Percentiles rank a stretch among this genome's conserved stretches.
phyloP scores from a whole-genome alignment of 2,113 vertebrate genomes.

The Osmerus mordax region DNA sequence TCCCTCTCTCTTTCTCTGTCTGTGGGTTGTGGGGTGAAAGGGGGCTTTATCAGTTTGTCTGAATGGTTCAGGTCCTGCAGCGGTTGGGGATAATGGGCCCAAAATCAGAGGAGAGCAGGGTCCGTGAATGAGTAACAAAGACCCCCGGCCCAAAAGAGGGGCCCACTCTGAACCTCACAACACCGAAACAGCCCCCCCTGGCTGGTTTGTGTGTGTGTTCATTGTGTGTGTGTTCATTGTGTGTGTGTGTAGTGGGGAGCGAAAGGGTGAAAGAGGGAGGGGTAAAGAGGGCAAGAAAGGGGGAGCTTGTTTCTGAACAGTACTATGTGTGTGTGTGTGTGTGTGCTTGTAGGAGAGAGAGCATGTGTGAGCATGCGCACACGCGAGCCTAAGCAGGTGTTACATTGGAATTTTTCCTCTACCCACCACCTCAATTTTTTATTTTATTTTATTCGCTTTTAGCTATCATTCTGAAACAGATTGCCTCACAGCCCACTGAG shows the following conservation, averaged over 20 bases:
- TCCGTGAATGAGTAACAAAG: constrained; percentile 67
- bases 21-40: constrained; percentile 56
- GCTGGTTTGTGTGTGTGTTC: constrained; percentile 9
- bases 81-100: constrained; percentile 62
- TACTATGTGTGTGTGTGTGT: background rate
- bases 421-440: background rate
- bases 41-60: constrained; percentile 62
- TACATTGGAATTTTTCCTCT: constrained; percentile 42
- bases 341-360: constrained; percentile 4
- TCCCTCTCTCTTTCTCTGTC: constrained; percentile 29
- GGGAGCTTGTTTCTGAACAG: no score
- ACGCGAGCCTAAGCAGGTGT: constrained; percentile 53
- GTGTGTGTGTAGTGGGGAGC: background rate
- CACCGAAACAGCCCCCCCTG: constrained; percentile 42
- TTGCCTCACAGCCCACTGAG: constrained; percentile 29
- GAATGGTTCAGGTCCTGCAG: constrained; percentile 66
- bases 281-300: background rate
- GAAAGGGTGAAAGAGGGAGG: no score
- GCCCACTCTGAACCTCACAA: constrained; percentile 54
- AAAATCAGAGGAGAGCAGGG: constrained; percentile 68
- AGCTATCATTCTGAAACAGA: constrained; percentile 39
- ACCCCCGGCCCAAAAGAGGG: constrained; percentile 52
- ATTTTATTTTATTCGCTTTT: constrained; percentile 24
- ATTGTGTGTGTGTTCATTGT: background rate
- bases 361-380: background rate